Conservation (phyloP, 2,888 invertebrate genomes). For the Leptothorax acervorum region DNA sequence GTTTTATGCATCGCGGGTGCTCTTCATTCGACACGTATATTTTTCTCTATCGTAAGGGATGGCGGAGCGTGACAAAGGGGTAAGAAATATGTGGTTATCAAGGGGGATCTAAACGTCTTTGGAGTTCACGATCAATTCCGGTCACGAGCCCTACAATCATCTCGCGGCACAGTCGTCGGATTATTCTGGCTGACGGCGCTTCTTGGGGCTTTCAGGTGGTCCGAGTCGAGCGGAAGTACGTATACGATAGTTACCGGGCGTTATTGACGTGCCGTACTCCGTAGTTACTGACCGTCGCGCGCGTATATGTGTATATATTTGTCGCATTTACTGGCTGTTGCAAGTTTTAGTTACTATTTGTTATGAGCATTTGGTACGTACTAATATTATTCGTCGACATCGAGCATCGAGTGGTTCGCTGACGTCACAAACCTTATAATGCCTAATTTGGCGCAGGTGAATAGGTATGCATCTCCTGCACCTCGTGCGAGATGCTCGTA, state of each 20-base stretch:
- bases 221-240: slow-evolving; percentile 42
- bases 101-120: slow-evolving; percentile 43
- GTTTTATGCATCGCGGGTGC: slow-evolving; percentile 21
- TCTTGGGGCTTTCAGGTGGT: slow-evolving; percentile 67
- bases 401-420: neutral
- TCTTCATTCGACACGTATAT: neutral
- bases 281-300: slow-evolving; percentile 57
- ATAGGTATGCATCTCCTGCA: neutral
- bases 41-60: neutral
- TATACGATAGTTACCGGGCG: slow-evolving; percentile 65
- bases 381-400: slow-evolving; percentile 16
- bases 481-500: neutral
- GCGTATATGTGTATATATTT: neutral
- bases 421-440: slow-evolving; percentile 29
- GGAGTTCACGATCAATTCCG: slow-evolving; percentile 64
- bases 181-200: slow-evolving; percentile 69
- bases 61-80: slow-evolving; percentile 10
- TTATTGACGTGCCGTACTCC: slow-evolving; percentile 65
- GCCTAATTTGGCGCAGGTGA: slow-evolving; percentile 19
- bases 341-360: slow-evolving; percentile 59
- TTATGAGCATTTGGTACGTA: neutral
- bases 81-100: slow-evolving; percentile 47
- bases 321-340: slow-evolving; percentile 53
- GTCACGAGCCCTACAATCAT: slow-evolving; percentile 72
- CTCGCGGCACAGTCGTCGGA: slow-evolving; percentile 66